Evolutionary conservation across 2,113 vertebrate genomes (phyloP).

Genomic region (Nerophis lumbriciformis): DNA sequence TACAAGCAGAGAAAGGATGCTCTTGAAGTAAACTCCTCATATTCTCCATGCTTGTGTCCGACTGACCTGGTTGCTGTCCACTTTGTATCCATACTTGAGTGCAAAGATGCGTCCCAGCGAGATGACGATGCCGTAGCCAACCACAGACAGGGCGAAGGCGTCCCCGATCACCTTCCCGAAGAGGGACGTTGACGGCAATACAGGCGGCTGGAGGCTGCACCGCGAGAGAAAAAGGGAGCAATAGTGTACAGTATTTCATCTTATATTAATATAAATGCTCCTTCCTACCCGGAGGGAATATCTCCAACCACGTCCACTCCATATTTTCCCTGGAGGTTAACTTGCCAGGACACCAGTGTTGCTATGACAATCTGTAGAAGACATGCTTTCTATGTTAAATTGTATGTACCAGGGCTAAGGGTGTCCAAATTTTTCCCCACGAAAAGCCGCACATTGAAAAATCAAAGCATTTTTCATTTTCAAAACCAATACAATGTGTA

Average conservation of each 20-base stretch:
- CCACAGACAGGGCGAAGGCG: constrained; percentile 86
- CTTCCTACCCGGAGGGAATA: constrained; percentile 85
- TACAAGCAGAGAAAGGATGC: constrained; percentile 37
- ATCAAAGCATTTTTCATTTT: too few species aligned
- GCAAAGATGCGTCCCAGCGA: constrained; percentile 93
- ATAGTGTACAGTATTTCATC: not conserved
- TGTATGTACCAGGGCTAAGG: not conserved
- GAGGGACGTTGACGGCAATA: constrained; percentile 57
- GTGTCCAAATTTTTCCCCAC: not conserved
- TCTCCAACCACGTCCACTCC: constrained; percentile 78
- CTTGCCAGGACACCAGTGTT: constrained; percentile 80
- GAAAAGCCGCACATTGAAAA: too few species aligned
- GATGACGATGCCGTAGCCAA: constrained; percentile 90
- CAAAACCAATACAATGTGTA: too few species aligned
- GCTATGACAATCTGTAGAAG: constrained; percentile 77
- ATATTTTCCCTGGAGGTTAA: constrained; percentile 65
- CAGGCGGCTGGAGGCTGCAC: constrained; percentile 78
- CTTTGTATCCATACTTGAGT: constrained; percentile 89
- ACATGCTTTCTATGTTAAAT: not conserved
- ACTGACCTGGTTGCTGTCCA: constrained; percentile 93
- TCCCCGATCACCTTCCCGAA: constrained; percentile 79
- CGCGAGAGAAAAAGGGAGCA: constrained; percentile 13
- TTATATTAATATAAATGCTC: not conserved
- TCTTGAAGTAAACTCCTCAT: not conserved
- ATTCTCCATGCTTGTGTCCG: not conserved